Conservation (phyloP, 2,888 invertebrate species). For the Hololepta plana region DNA sequence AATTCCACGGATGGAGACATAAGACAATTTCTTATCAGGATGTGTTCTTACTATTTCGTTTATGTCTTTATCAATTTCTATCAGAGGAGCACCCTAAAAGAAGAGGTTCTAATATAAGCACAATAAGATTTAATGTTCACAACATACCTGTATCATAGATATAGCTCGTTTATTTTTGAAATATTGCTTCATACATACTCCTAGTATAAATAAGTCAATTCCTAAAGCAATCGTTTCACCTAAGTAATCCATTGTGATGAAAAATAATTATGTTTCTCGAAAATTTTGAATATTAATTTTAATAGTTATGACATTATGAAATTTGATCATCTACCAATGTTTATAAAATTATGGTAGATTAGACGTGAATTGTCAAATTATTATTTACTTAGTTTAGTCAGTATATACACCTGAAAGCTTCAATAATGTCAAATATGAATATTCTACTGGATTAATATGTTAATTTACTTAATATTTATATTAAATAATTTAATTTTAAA, state of each 20-base stretch:
- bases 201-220: constrained; percentile 55
- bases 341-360: no score
- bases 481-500: no score
- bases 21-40: constrained; percentile 46
- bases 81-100: constrained; percentile 47
- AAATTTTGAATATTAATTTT: no score
- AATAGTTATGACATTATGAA: no score
- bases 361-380: no score
- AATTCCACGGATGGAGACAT: constrained; percentile 56
- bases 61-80: constrained; percentile 45
- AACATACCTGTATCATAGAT: constrained; percentile 46
- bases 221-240: constrained; percentile 58
- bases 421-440: no score
- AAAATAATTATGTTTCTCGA: no score
- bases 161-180: constrained; percentile 55
- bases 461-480: no score
- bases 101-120: constrained; percentile 2
- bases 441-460: no score
- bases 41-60: constrained; percentile 41
- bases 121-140: not conserved
- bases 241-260: constrained; percentile 52
- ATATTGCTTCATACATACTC: constrained; percentile 55
- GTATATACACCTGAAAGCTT: no score
- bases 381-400: no score
- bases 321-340: no score